Evolutionary conservation across 2,113 vertebrate genomes (phyloP).

Genomic region (Centropus unirufus): DNA sequence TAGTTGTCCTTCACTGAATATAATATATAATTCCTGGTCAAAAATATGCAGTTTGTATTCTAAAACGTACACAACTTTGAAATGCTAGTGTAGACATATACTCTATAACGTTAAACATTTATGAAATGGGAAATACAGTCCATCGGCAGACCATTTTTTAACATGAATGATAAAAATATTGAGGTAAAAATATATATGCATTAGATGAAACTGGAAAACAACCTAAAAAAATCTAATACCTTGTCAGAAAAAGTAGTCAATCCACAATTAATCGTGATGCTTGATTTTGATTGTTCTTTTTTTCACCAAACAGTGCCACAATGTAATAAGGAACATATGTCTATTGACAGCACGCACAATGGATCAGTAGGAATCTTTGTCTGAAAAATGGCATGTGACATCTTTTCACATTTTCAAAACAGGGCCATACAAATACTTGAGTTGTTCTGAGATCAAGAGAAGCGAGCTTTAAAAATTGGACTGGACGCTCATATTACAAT

Average conservation of each 20-base stretch:
- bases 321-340: background rate
- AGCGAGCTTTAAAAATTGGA: background rate
- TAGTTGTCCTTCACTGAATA: slow-evolving; percentile 71
- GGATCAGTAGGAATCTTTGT: slow-evolving; percentile 33
- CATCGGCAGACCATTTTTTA: slow-evolving; percentile 5
- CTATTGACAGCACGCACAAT: background rate
- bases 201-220: slow-evolving; percentile 11
- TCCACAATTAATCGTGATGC: slow-evolving; percentile 28
- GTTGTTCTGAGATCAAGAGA: background rate
- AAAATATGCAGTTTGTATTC: slow-evolving; percentile 18
- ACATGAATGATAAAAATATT: slow-evolving; percentile 45
- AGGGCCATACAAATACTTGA: background rate
- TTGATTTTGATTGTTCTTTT: slow-evolving; percentile 33
- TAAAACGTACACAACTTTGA: slow-evolving; percentile 25
- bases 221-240: background rate
- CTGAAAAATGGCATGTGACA: background rate
- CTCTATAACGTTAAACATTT: slow-evolving; percentile 29
- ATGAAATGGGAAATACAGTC: slow-evolving; percentile 33
- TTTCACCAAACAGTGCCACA: slow-evolving; percentile 50
- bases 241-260: slow-evolving; percentile 66
- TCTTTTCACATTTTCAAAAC: slow-evolving; percentile 50
- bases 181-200: slow-evolving; percentile 31
- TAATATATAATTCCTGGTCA: slow-evolving; percentile 24
- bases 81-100: slow-evolving; percentile 42
- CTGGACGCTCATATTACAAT: background rate